A percentile compares a stretch with the other conserved stretches of the same genome.
Evolutionary conservation across 2,797 vertebrate genomes (phyloP).

Genomic region (Sitta carolinensis): DNA sequence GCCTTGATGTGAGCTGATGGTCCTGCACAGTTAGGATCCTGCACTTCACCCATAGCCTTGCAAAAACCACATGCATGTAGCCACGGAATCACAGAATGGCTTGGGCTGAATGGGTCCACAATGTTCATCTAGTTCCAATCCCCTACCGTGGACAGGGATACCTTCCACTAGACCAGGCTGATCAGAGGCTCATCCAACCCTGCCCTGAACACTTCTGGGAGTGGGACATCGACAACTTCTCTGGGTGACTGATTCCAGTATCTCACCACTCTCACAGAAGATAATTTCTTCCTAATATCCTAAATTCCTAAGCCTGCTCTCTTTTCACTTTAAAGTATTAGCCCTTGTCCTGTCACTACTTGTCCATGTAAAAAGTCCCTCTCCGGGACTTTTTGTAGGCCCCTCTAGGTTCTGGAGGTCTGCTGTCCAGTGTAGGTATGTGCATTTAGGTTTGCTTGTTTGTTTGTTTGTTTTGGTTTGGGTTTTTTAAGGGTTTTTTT

Average conservation of each 20-base stretch:
- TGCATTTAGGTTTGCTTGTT: neutral
- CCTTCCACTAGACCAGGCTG: neutral
- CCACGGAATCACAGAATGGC: neutral
- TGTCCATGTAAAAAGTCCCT: neutral
- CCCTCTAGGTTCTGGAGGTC: neutral
- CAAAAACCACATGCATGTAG: neutral
- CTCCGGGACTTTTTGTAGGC: neutral
- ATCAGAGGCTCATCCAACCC: neutral
- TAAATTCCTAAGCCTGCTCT: neutral
- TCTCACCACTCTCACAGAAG: neutral
- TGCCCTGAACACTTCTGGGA: neutral
- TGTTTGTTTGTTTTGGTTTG: too few relatives aligned
- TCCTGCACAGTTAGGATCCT: neutral
- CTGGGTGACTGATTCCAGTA: neutral
- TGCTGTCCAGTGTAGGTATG: neutral
- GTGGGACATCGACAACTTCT: neutral
- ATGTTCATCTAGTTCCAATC: neutral
- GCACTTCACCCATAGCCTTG: neutral
- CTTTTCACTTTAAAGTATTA: neutral
- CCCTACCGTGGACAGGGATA: neutral
- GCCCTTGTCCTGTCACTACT: too few relatives aligned
- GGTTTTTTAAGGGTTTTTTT: too few relatives aligned
- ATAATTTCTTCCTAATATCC: neutral
- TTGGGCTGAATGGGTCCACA: neutral
- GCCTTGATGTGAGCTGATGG: neutral